Evolutionary conservation across 2,113 vertebrate species (phyloP).

Genomic region (Carlito syrichta): DNA sequence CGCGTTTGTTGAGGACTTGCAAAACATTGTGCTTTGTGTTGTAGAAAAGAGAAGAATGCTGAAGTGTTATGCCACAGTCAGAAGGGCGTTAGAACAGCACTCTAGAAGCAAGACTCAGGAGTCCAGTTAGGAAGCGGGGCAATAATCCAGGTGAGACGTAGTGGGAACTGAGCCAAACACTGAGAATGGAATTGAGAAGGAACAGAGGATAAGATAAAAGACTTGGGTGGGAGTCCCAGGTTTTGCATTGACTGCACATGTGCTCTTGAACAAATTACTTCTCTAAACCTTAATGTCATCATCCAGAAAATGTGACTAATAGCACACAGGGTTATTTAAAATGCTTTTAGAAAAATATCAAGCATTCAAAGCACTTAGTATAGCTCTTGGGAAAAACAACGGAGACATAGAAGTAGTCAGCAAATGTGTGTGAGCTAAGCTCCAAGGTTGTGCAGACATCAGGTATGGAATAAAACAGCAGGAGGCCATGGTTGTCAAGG

Average conservation of each 20-base stretch:
- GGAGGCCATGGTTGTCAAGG: neutral
- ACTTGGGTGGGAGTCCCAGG: neutral
- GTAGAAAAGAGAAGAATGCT: neutral
- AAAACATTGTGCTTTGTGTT: neutral
- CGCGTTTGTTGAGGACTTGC: neutral
- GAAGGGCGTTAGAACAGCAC: neutral
- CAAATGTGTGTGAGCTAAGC: neutral
- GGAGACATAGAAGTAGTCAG: neutral
- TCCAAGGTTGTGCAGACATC: neutral
- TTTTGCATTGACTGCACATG: neutral
- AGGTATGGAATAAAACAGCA: neutral
- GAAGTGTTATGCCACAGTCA: neutral
- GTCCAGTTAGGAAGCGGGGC: neutral
- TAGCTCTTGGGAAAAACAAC: neutral
- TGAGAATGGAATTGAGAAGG: neutral
- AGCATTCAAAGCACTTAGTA: neutral
- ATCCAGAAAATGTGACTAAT: neutral
- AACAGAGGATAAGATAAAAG: neutral
- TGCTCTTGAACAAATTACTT: neutral
- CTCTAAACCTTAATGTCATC: neutral
- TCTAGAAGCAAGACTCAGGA: neutral
- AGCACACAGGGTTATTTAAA: neutral
- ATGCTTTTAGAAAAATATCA: neutral
- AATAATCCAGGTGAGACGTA: neutral
- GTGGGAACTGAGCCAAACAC: neutral